Base-by-base conservation (phyloP, 2,888 invertebrate species). In the Notodonta dromedarius region DNA sequence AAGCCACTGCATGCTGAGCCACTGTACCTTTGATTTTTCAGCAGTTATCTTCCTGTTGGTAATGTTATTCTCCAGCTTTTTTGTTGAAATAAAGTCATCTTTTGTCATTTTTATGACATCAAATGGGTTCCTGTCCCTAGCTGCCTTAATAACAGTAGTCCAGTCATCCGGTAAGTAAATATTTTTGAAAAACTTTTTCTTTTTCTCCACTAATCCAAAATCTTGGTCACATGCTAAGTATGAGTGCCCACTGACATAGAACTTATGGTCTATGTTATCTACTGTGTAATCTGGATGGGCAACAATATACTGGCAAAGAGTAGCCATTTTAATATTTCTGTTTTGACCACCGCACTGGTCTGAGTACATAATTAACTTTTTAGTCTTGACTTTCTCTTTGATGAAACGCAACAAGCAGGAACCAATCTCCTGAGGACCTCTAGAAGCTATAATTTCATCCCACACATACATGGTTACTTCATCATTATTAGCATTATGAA, bases 341-440 rank as follows among this genome's bases (percentile, higher is more conserved):
- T 76, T 78, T 62, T 78, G 76, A 4, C 75, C 75, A 13, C 74
- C 75, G 58, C 70, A 71, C 44, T 71, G 68, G 63, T 74, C 71
- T 46, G 67, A 70, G 57, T 64, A 66, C 56, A 64, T 55, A 44
- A 76, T 76, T 46, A 81, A 50, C 54, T 56, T 72, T 55, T 63
- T 67, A 35, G 66, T 67, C 11, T 58, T 57, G n/a, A 69, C 70
- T 57, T 63, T 50, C 61, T 74, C 48, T 65, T 61, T 68, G 40
- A 75, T 65, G 56, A 63, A 78, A 44, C 66, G 56, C 44, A 76
- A 35, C 8, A 79, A 42, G 57, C 77, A 81, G 7, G 73, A 78
- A 13, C 70, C 78, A 53, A 80, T 73, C 68, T 80, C 79, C 61
- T 79, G 70, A 7, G 76, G 67, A n/a, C 78, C 78, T 35, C 77